phyloP scores from a whole-genome alignment of 2,113 vertebrate species.

The Desmodus rotundus region DNA sequence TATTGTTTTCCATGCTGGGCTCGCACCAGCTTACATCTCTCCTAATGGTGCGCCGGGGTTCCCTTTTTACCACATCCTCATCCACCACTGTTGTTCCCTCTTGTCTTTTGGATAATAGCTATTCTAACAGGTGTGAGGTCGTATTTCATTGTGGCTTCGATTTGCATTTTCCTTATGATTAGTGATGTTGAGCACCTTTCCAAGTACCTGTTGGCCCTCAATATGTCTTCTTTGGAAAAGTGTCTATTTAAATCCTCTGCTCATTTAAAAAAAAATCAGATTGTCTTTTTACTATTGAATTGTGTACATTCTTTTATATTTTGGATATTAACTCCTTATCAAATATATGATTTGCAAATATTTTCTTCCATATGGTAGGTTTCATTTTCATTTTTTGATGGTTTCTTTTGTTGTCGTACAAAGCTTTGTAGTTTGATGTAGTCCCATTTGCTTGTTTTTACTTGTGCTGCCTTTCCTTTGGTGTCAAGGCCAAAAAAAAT shows the following conservation, averaged over 20 bases:
- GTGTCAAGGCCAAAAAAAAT: neutral
- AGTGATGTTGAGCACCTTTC: neutral
- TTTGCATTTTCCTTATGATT: neutral
- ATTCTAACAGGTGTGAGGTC: neutral
- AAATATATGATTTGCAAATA: neutral
- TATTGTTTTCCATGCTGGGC: neutral
- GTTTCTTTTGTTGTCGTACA: neutral
- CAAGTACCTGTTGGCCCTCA: neutral
- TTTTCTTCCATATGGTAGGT: neutral
- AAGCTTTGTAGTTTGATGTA: neutral
- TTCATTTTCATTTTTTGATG: neutral
- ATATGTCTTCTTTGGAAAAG: neutral
- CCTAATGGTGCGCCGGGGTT: neutral
- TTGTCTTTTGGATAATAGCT: neutral
- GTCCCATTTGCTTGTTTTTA: neutral
- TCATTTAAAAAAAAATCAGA: neutral
- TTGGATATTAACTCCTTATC: neutral
- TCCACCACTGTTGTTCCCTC: neutral
- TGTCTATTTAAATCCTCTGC: neutral
- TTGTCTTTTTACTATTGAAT: neutral
- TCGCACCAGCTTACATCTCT: neutral
- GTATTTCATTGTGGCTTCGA: neutral
- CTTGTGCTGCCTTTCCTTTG: neutral
- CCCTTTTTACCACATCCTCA: neutral
- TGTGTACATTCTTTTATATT: neutral